Evolutionary conservation across 2,113 vertebrate species (phyloP).

Genomic region (Alethe diademata): DNA sequence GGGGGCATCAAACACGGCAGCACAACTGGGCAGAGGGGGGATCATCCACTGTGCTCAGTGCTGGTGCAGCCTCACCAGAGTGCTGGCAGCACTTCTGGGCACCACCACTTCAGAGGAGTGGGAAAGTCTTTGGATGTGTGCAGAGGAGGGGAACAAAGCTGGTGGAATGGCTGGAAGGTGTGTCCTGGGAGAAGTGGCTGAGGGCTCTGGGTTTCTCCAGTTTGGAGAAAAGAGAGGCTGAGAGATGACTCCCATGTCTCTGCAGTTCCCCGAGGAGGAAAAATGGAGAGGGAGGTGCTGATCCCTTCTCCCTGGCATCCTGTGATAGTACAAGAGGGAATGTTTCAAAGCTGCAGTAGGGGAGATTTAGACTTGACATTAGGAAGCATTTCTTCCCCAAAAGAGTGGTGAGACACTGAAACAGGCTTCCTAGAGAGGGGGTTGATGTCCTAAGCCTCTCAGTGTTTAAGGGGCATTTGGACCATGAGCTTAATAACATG

Average conservation of each 20-base stretch:
- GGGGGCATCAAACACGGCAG: not conserved
- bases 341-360: not conserved
- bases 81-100: not conserved
- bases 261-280: not conserved
- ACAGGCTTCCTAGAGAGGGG: not conserved
- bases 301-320: not conserved
- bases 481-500: not conserved
- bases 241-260: not conserved
- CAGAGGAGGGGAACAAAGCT: not conserved
- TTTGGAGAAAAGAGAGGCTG: not conserved
- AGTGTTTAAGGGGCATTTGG: not conserved
- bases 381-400: not conserved
- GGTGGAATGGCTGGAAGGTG: not conserved
- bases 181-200: not conserved
- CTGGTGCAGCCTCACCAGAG: accelerated
- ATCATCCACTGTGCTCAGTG: accelerated
- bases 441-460: not conserved
- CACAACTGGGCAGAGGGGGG: not conserved
- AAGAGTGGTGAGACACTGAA: not conserved
- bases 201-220: not conserved
- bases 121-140: not conserved
- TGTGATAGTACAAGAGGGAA: not conserved
- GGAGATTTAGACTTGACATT: not conserved
- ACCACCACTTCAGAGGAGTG: too few relatives aligned
- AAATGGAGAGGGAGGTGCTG: not conserved